Base-by-base conservation (phyloP, 2,888 invertebrate genomes). In the Micropterix aruncella region DNA sequence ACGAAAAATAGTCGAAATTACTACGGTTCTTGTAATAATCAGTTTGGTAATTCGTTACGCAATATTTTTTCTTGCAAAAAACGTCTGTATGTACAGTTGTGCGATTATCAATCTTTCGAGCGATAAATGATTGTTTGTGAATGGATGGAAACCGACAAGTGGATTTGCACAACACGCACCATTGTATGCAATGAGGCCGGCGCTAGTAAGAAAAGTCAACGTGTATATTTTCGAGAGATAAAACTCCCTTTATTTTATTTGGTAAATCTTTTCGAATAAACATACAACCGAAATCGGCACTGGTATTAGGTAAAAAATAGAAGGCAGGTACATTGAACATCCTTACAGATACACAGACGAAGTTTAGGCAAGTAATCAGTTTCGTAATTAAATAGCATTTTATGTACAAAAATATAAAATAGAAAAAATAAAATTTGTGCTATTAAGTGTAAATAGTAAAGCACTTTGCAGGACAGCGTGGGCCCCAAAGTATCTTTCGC, bases 401-500 rank as follows among this genome's bases (percentile, higher is more conserved):
- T 27, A 27, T 27, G 27, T 7, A 27, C 27, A 27, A 27, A 27
- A 27, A 27, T n/a, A n/a, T 12, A 27, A 27, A 27, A 27, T 27
- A 27, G 12, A 7, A 27, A 27, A 27, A n/a, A n/a, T n/a, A n/a
- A n/a, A 27, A 27, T 27, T 27, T 27, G 27, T 27, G 27, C 27
- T 27, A 27, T n/a, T n/a, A 27, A 27, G 27, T n/a, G n/a, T 27
- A 27, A 12, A 27, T 58, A 55, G 55, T 41, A 39, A 40, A 48
- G 50, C 53, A 55, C 56, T 56, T 54, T 53, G 57, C 57, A 59
- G 58, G 59, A 55, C 54, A 44, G 50, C 36, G 38, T 38, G 44
- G 44, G 53, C 61, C 44, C 48, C 52, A 47, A 42, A 44, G 41
- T 61, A 64, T 64, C 65, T 63, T 61, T 60, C 60, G 43, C 40